These are phyloP conservation scores for Drosophila busckii DNA, from an alignment of 1,140 invertebrate genomes.

Conservation along the genomic window DNA sequence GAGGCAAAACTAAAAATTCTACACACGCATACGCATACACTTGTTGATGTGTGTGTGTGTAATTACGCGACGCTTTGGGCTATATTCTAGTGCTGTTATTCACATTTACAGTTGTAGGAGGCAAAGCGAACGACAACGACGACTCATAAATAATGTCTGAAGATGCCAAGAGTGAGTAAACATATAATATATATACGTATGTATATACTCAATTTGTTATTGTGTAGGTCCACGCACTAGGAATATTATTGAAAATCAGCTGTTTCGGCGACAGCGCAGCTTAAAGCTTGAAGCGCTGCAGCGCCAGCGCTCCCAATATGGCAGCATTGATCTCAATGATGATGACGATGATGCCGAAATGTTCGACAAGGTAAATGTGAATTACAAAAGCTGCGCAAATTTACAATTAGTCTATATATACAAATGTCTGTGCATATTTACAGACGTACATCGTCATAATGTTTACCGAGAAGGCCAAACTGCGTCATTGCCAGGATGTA, in stretches of 20 bases:
- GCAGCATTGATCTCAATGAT: constrained; percentile 24
- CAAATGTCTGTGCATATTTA: not conserved
- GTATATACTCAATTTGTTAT: not conserved
- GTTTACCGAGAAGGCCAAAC: constrained; percentile 68
- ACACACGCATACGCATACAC: not conserved
- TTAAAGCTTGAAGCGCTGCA: constrained; percentile 62
- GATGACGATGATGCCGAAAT: constrained; percentile 42
- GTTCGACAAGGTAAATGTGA: constrained; percentile 52
- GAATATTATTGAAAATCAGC: constrained; percentile 73
- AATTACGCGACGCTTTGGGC: constrained; percentile 27
- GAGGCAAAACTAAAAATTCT: constrained; percentile 30
- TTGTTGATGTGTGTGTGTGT: not conserved
- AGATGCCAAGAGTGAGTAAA: constrained; percentile 62
- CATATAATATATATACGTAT: not conserved
- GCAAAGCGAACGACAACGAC: constrained; percentile 12
- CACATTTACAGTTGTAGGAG: constrained; percentile 35
- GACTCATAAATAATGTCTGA: constrained; percentile 64
- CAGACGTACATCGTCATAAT: constrained; percentile 76
- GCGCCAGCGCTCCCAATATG: constrained; percentile 50
- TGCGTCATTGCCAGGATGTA: constrained; percentile 70
- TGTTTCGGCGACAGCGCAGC: constrained; percentile 70
- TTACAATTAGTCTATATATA: too few species aligned
- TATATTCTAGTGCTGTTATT: constrained; percentile 53
- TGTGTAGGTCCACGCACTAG: constrained; percentile 63
- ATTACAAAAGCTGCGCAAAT: too few species aligned